Evolutionary conservation across 2,797 vertebrate genomes (phyloP).

Genomic region (Syngnathus rostellatus): DNA sequence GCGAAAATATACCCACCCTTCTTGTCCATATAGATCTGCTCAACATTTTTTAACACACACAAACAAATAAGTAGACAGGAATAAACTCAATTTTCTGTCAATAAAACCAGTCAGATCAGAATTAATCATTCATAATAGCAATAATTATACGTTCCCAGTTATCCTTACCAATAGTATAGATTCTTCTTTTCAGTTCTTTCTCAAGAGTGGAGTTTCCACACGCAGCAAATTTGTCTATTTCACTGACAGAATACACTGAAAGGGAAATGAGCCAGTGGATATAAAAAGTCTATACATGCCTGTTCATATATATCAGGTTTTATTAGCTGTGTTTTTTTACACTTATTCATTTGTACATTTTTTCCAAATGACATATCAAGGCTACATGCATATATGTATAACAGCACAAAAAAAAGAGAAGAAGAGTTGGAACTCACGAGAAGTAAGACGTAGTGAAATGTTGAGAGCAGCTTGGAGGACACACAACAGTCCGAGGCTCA

Average conservation of each 20-base stretch:
- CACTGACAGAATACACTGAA: background rate
- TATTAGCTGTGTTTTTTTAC: background rate
- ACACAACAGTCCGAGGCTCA: conserved; percentile 35
- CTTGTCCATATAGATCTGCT: conserved; percentile 18
- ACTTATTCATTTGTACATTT: too few species aligned
- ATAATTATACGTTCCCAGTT: background rate
- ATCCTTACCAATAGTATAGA: background rate
- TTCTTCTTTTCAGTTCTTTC: background rate
- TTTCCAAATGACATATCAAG: background rate
- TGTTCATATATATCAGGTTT: background rate
- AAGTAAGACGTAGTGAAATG: conserved; percentile 22
- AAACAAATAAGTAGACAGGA: background rate
- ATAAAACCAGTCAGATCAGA: background rate
- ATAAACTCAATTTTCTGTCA: background rate
- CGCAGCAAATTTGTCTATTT: background rate
- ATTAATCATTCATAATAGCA: background rate
- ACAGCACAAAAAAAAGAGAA: background rate
- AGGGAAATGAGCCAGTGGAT: background rate
- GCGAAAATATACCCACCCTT: conserved; percentile 30
- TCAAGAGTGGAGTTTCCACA: background rate
- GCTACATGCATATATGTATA: background rate
- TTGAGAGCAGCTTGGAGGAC: conserved; percentile 28
- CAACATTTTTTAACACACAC: background rate
- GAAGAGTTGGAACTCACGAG: conserved; percentile 18
- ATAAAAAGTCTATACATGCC: background rate